Evolutionary conservation across 2,797 vertebrate species (phyloP).

Genomic region (Helarctos malayanus): DNA sequence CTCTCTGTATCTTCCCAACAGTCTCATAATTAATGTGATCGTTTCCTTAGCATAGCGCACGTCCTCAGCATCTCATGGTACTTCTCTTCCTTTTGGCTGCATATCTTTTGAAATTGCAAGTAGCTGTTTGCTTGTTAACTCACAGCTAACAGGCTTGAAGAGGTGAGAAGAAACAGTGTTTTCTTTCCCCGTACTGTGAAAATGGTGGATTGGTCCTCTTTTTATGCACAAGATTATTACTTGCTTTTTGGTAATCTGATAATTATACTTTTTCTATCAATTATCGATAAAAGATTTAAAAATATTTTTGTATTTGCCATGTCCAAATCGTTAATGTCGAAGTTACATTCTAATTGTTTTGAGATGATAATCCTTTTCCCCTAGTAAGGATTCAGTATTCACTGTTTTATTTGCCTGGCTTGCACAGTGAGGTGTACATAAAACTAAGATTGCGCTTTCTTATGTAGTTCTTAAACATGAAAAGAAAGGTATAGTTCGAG

Average conservation of each 20-base stretch:
- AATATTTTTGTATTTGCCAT: background rate
- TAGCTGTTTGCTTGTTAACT: background rate
- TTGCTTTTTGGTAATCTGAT: conserved; percentile 29
- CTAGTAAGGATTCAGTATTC: background rate
- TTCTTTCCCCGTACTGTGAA: background rate
- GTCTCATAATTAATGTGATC: background rate
- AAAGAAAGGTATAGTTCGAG: background rate
- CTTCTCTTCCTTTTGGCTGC: background rate
- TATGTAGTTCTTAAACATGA: background rate
- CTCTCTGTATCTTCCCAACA: background rate
- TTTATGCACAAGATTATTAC: background rate
- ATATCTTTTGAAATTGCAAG: background rate
- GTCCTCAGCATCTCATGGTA: background rate
- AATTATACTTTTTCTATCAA: background rate
- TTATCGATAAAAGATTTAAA: background rate
- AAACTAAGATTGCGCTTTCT: background rate
- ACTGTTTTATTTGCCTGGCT: background rate
- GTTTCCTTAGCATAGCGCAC: background rate
- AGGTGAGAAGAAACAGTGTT: background rate
- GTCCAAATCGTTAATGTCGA: background rate
- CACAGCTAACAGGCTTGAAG: background rate
- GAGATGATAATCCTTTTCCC: background rate
- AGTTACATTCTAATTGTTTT: background rate
- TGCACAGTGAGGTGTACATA: background rate
- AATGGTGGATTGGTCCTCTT: background rate